phyloP scores from a whole-genome alignment of 2,113 vertebrate genomes.

The Micromys minutus region DNA sequence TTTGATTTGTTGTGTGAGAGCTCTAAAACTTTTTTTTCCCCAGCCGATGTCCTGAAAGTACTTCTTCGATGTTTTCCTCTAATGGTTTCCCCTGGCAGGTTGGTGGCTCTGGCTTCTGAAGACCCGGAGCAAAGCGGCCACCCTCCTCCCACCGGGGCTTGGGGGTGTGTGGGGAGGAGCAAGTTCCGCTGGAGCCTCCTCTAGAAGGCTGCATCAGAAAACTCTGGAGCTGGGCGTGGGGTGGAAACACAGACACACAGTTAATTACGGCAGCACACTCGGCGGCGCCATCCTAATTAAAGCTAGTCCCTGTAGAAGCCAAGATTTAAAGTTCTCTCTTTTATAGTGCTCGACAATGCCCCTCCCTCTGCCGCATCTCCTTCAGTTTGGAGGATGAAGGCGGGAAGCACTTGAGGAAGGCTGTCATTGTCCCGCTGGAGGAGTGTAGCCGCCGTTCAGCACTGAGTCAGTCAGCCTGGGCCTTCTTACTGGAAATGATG shows the following conservation, averaged over 20 bases:
- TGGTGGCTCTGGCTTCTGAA: not conserved
- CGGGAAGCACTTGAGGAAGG: not conserved
- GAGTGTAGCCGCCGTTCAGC: not conserved
- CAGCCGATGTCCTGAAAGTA: not conserved
- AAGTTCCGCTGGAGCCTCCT: conserved; percentile 77
- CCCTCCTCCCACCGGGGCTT: conserved; percentile 64
- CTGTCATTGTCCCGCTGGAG: not conserved
- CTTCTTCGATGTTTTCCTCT: not conserved
- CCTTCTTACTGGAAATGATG: not conserved
- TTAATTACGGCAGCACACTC: conserved; percentile 84
- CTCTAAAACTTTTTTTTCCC: not conserved
- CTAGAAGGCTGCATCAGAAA: conserved; percentile 83
- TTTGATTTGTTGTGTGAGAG: not conserved
- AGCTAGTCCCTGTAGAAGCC: conserved; percentile 82
- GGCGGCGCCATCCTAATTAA: conserved; percentile 88
- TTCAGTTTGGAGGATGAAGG: conserved; percentile 66
- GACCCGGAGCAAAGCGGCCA: not conserved
- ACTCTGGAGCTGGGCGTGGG: conserved; percentile 81
- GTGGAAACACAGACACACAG: conserved; percentile 86
- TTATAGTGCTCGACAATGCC: conserved; percentile 82
- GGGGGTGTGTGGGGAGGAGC: too few species aligned
- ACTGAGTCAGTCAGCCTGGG: not conserved
- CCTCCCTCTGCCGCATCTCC: conserved; percentile 55
- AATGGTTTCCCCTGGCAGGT: not conserved
- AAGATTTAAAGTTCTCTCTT: conserved; percentile 84